phyloP scores from a whole-genome alignment of 2,113 vertebrate genomes.

The Tetrao urogallus region DNA sequence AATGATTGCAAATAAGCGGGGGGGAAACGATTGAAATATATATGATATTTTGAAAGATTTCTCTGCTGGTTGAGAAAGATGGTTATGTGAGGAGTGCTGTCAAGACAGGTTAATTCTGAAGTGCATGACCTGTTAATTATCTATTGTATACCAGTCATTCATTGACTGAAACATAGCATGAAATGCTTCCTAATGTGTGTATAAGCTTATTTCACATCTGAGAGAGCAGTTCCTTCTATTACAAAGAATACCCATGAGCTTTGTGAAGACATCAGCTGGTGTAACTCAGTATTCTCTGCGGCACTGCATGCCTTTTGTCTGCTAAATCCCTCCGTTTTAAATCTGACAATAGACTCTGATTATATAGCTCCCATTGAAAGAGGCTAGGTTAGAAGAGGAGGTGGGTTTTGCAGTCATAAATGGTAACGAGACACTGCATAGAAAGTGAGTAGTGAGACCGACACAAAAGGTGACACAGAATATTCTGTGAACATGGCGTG shows the following conservation, averaged over 20 bases:
- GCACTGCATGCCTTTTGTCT: constrained; percentile 52
- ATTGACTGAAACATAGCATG: constrained; percentile 1
- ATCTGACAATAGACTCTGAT: constrained; percentile 34
- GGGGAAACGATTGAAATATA: background rate
- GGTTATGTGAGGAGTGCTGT: background rate
- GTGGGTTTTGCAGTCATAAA: background rate
- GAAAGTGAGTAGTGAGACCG: background rate
- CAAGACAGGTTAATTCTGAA: background rate
- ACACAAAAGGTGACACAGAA: constrained; percentile 11
- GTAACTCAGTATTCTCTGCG: constrained; percentile 40
- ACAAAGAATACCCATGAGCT: background rate
- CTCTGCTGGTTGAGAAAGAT: background rate
- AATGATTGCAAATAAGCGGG: background rate
- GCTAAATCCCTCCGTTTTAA: constrained; percentile 22
- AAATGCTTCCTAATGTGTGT: background rate
- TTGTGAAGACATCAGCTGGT: background rate
- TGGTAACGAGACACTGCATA: constrained; percentile 40
- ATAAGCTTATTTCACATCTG: constrained; percentile 14
- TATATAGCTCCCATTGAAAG: constrained; percentile 39
- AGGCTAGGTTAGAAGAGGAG: background rate
- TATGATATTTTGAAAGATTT: background rate
- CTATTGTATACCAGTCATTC: constrained; percentile 12
- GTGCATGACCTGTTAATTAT: background rate
- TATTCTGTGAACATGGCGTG: constrained; percentile 30
- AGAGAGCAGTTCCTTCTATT: constrained; percentile 26